Evolutionary conservation across 2,888 invertebrate species (phyloP).

Genomic region (Nomada lathburiana): DNA sequence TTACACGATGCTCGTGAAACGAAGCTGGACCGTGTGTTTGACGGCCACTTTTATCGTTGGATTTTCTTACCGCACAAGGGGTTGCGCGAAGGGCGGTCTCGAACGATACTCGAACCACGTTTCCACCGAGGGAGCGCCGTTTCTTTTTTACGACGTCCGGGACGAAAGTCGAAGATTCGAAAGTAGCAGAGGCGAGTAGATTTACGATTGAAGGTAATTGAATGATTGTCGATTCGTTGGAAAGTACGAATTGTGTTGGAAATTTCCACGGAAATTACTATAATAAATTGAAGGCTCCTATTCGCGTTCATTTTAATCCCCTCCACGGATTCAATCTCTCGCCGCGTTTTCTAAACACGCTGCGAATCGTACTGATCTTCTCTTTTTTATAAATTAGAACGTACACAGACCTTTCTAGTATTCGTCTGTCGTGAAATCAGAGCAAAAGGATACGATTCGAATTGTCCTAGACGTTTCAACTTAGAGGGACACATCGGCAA

Average conservation of each 20-base stretch:
- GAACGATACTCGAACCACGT: constrained; percentile 46
- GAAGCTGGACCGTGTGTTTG: constrained; percentile 33
- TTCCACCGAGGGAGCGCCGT: constrained; percentile 11
- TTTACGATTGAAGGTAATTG: neutral
- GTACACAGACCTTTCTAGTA: too few species aligned
- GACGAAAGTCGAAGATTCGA: neutral
- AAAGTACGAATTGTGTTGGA: neutral
- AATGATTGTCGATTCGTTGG: neutral
- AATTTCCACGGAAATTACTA: too few species aligned
- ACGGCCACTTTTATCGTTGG: constrained; percentile 41
- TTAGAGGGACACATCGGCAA: too few species aligned
- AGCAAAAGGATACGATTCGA: too few species aligned
- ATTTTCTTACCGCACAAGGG: constrained; percentile 32
- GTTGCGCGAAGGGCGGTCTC: constrained; percentile 1
- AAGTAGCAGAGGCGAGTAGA: neutral
- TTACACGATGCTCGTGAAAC: constrained; percentile 25
- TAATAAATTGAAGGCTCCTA: too few species aligned
- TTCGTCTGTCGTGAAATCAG: too few species aligned
- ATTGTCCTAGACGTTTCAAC: too few species aligned
- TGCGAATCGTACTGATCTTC: too few species aligned
- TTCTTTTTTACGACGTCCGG: neutral
- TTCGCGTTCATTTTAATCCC: too few species aligned
- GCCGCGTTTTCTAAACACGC: too few species aligned
- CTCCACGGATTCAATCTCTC: too few species aligned
- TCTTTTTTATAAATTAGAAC: too few species aligned